A percentile compares a stretch with the other conserved stretches of the same genome.
Evolutionary conservation across 2,113 vertebrate genomes (phyloP).

Genomic region (Parotia lawesii): DNA sequence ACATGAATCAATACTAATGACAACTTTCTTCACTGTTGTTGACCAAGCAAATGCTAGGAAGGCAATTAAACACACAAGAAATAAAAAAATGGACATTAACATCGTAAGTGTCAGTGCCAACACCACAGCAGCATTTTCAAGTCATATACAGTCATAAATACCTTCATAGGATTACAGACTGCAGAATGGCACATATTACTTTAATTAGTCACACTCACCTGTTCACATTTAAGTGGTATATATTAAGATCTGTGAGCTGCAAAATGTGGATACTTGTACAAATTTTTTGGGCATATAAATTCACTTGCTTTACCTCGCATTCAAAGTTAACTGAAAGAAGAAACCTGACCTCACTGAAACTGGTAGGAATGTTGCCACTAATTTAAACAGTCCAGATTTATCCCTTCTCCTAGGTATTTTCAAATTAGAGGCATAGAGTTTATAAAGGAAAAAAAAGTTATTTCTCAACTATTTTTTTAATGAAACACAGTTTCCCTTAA

Average conservation of each 20-base stretch:
- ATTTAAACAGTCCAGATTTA: neutral
- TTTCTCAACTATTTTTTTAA: neutral
- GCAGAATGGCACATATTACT: neutral
- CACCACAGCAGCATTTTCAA: neutral
- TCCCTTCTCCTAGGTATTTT: neutral
- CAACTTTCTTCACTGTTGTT: neutral
- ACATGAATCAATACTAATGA: neutral
- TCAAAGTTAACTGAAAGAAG: neutral
- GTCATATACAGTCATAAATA: neutral
- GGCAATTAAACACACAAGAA: neutral
- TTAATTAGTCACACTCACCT: neutral
- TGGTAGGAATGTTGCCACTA: neutral
- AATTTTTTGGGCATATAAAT: neutral
- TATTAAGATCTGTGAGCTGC: neutral
- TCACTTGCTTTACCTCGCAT: neutral
- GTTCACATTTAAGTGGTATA: neutral
- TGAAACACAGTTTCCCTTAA: neutral
- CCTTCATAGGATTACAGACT: neutral
- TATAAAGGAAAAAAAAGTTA: neutral
- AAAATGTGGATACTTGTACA: neutral
- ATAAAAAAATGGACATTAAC: neutral
- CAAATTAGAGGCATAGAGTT: neutral
- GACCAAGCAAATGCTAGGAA: neutral
- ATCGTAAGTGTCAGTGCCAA: neutral
- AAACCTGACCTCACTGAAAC: neutral